Evolutionary conservation across 2,113 vertebrate genomes (phyloP), one percentile per base, ranked within the genome.

Genomic region (Coptodon bakossiorum): DNA sequence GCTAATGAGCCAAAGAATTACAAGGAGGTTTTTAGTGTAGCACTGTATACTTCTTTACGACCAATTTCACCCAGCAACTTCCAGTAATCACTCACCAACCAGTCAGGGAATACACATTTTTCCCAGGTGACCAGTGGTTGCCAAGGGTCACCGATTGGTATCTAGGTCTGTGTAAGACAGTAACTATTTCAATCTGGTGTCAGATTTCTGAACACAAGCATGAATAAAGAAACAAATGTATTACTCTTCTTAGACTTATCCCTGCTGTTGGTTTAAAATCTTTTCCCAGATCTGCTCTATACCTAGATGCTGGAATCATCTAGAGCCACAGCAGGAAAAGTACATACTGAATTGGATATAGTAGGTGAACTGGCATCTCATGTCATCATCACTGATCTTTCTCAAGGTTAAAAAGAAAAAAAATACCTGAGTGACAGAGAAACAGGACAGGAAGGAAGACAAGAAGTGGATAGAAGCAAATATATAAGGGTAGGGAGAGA

Each of bases 381-480:
- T 79, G 80, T 86, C 79, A 82, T 52, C 57, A 14, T 54, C 84
- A 63, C 29, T 82, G 53, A 73, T 80, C 81, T 73, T 6, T 73
- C 36, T 86, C 82, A 90, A 90, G 86, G 81, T 91, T 83, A 90
- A 54, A 84, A 83, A 53, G 19, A 82, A 82, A 31, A 83, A 1
- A 6, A 78, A 80, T 9, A 82, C 81, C 87, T 68, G 56, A 84
- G 50, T 82, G 34, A 73, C 81, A 80, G 80, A 24, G 22, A 87
- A 52, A 45, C 71, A 48, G 54, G 16, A 54, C 48, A 27, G 29
- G 36, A 80, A 54, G 38, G 36, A 66, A 43, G 31, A 17, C 43
- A 59, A 29, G 27, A 5, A 56, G 22, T 9, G 66, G 81, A 63
- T 13, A n/a, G 85, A 85, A 66, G 78, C 34, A 81, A 24, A 81